Evolutionary conservation across 1,140 invertebrate species (phyloP).

Genomic region (Trinorchestia longiramus): DNA sequence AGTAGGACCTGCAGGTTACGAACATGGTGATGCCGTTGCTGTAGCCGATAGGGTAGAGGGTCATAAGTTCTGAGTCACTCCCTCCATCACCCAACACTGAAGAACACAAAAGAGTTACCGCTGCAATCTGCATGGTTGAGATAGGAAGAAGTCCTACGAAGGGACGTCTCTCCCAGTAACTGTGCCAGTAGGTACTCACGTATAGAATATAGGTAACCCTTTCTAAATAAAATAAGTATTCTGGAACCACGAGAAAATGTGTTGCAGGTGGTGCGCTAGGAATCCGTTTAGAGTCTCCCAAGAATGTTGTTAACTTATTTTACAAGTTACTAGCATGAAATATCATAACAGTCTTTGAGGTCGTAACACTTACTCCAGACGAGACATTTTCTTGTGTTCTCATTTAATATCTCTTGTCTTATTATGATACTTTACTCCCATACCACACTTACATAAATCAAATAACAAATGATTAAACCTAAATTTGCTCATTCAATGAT

Average conservation of each 20-base stretch:
- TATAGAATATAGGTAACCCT: background rate
- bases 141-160: background rate
- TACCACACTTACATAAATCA: no score
- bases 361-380: no score
- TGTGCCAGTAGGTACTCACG: background rate
- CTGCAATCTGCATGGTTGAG: background rate
- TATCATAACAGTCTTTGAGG: no score
- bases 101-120: background rate
- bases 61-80: background rate
- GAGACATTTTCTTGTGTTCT: no score
- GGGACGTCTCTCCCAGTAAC: background rate
- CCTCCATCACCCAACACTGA: background rate
- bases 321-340: no score
- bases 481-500: no score
- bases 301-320: no score
- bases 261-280: background rate
- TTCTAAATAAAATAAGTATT: background rate
- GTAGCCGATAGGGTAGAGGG: constrained; percentile 1
- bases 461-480: no score
- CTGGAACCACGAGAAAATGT: no score
- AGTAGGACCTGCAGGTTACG: constrained; percentile 17
- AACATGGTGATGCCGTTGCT: constrained; percentile 9
- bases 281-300: background rate
- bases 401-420: no score
- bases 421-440: no score